Evolutionary conservation across 2,113 vertebrate genomes (phyloP).

Genomic region (Ariopsis seemanni): DNA sequence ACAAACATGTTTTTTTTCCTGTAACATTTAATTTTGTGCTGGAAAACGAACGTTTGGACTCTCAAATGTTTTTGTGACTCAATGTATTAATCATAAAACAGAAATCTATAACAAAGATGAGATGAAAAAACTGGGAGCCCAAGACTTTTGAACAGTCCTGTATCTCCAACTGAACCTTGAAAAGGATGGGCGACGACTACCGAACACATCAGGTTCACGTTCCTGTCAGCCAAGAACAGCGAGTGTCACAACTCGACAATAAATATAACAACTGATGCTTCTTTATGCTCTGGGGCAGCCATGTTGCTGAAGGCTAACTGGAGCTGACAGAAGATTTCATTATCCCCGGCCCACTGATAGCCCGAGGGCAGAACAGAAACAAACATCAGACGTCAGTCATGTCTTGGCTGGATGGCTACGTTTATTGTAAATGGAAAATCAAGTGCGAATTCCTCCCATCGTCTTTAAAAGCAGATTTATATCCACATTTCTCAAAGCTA

Average conservation of each 20-base stretch:
- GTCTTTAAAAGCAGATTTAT: not conserved
- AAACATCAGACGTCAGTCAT: not conserved
- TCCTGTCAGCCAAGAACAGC: not conserved
- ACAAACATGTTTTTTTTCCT: no score
- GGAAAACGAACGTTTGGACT: no score
- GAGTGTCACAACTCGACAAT: not conserved
- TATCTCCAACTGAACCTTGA: not conserved
- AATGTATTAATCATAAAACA: no score
- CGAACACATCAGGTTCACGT: not conserved
- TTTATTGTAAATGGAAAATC: not conserved
- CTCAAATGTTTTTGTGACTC: no score
- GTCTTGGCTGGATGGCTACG: not conserved
- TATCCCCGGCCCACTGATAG: no score
- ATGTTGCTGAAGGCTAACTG: not conserved
- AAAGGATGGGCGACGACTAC: not conserved
- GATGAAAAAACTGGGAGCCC: no score
- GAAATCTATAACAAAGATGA: no score
- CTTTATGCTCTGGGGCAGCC: not conserved
- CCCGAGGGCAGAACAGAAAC: not conserved
- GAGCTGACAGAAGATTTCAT: not conserved
- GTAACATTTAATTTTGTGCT: no score
- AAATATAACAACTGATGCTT: not conserved
- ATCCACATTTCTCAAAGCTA: not conserved
- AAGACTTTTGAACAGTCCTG: no score
- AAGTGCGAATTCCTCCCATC: not conserved